phyloP scores from a whole-genome alignment of 1,140 invertebrate species.

The Tetramorium simillimum region DNA sequence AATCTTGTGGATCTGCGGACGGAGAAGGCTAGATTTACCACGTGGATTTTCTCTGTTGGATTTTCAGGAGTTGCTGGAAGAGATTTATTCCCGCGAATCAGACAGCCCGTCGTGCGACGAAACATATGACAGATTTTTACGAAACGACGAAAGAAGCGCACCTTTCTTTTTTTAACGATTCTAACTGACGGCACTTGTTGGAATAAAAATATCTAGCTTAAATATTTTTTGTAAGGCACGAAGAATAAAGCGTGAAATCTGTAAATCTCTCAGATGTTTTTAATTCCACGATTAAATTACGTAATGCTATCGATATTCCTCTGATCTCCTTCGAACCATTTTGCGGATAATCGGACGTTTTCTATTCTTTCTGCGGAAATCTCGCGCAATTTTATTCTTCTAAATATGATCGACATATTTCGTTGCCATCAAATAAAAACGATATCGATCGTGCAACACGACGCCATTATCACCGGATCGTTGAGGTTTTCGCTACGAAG shows the following conservation, averaged over 20 bases:
- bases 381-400: neutral
- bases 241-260: neutral
- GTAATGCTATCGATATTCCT: neutral
- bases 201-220: neutral
- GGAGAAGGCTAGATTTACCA: constrained; percentile 57
- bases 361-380: constrained; percentile 5
- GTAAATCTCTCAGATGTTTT: neutral
- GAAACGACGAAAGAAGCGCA: constrained; percentile 7
- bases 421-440: constrained; percentile 1
- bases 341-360: neutral
- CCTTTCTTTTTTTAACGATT: constrained; percentile 17
- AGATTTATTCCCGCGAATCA: constrained; percentile 69
- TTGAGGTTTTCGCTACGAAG: neutral
- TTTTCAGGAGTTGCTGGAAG: constrained; percentile 51
- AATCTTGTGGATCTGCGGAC: constrained; percentile 50
- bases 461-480: neutral
- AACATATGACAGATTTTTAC: constrained; percentile 55
- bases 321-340: neutral
- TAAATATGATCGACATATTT: neutral
- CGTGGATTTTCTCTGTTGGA: constrained; percentile 53
- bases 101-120: constrained; percentile 56
- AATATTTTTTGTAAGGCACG: neutral
- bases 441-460: neutral
- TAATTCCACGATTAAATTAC: neutral
- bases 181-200: neutral